phyloP scores from a whole-genome alignment of 1,140 invertebrate genomes.

The Dreissena rostriformis region DNA sequence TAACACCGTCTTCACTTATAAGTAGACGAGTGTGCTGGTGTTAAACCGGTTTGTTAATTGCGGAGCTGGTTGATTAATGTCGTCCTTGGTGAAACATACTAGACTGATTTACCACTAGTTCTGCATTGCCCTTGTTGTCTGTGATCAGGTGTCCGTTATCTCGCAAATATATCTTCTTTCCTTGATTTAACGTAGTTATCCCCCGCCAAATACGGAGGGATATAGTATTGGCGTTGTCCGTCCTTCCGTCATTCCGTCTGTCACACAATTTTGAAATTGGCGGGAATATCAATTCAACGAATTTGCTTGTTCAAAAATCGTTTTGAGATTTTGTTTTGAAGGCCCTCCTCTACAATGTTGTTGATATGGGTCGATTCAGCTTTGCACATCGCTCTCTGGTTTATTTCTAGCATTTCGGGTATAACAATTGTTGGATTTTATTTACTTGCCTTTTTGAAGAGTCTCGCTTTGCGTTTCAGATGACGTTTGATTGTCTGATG shows the following conservation, averaged over 20 bases:
- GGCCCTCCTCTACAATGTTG: not conserved
- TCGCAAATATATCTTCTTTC: not conserved
- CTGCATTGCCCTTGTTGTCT: not conserved
- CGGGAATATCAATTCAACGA: too few species aligned
- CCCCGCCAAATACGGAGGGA: too few species aligned
- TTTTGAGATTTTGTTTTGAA: slow-evolving; percentile 1
- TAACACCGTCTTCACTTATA: not conserved
- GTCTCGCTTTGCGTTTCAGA: too few species aligned
- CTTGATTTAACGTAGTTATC: not conserved
- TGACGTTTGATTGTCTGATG: too few species aligned
- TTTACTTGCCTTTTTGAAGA: too few species aligned
- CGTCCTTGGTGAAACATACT: too few species aligned
- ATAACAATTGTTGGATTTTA: too few species aligned
- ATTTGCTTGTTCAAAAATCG: not conserved
- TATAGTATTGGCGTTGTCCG: too few species aligned
- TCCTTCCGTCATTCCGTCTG: too few species aligned
- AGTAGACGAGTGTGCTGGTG: not conserved
- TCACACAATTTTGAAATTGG: too few species aligned
- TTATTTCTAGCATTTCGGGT: too few species aligned
- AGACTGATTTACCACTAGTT: not conserved
- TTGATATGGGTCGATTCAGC: not conserved
- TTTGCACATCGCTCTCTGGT: too few species aligned
- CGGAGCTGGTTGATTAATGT: not conserved
- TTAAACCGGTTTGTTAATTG: not conserved
- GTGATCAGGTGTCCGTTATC: not conserved